phyloP scores from a whole-genome alignment of 2,888 invertebrate species.

The Saturnia japonica region DNA sequence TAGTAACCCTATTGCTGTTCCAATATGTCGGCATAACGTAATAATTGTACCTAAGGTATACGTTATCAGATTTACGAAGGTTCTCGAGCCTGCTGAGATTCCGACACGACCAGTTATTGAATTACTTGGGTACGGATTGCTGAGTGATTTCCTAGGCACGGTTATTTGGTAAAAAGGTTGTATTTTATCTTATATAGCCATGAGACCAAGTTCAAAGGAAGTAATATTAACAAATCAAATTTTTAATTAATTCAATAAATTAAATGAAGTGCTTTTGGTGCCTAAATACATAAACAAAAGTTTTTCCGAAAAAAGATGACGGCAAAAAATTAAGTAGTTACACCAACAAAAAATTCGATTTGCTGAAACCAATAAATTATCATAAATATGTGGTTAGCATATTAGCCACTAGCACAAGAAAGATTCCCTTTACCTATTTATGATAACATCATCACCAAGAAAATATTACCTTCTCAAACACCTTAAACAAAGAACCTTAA shows the following conservation, averaged over 20 bases:
- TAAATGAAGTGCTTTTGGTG: background rate
- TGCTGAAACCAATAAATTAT: background rate
- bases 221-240: background rate
- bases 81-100: slow-evolving; percentile 9
- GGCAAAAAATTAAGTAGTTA: background rate
- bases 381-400: background rate
- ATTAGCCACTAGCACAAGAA: too few relatives aligned
- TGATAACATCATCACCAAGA: too few relatives aligned
- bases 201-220: background rate
- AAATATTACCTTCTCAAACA: too few relatives aligned
- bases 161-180: slow-evolving; percentile 3
- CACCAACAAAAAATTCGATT: background rate
- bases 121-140: slow-evolving; percentile 8
- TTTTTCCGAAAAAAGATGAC: background rate
- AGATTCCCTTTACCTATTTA: too few relatives aligned
- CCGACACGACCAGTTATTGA: slow-evolving; percentile 8
- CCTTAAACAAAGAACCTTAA: too few relatives aligned
- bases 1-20: background rate
- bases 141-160: slow-evolving; percentile 12
- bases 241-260: background rate
- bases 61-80: slow-evolving; percentile 23
- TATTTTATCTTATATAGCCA: background rate
- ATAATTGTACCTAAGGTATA: slow-evolving; percentile 29
- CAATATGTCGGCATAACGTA: slow-evolving; percentile 24
- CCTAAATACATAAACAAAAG: background rate